Evolutionary conservation across 2,797 vertebrate genomes (phyloP).

Genomic region (Macroramphosus scolopax): DNA sequence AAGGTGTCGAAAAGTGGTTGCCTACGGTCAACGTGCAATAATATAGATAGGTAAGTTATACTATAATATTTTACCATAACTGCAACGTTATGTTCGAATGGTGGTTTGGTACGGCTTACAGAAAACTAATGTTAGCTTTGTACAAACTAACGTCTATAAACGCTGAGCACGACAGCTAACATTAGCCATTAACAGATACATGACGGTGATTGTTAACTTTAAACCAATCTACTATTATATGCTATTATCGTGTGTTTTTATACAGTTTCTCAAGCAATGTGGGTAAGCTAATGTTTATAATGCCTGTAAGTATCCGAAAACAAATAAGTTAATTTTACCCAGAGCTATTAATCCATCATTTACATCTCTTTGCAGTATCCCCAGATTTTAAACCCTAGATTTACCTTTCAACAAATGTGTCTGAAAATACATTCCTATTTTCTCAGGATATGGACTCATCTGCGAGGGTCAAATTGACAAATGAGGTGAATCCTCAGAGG

Average conservation of each 20-base stretch:
- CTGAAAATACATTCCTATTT: not conserved
- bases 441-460: conserved; percentile 70
- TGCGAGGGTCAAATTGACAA: conserved; percentile 51
- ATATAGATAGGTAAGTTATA: conserved; percentile 33
- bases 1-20: not conserved
- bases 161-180: accelerated
- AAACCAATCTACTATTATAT: too few species aligned
- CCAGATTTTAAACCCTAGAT: too few species aligned
- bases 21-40: conserved; percentile 19
- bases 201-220: not conserved
- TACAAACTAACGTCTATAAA: not conserved
- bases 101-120: not conserved
- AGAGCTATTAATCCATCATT: too few species aligned
- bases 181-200: too few species aligned
- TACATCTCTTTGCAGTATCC: too few species aligned
- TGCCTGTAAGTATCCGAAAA: too few species aligned
- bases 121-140: conserved; percentile 11
- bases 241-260: too few species aligned
- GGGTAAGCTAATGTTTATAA: too few species aligned
- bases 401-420: too few species aligned
- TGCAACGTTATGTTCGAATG: not conserved
- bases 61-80: accelerated
- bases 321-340: too few species aligned
- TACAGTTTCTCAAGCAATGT: too few species aligned
- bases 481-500: conserved; percentile 46